Evolutionary conservation across 1,140 invertebrate species (phyloP), one percentile per base, ranked within the genome.

Genomic region (Tetragnatha versicolor): DNA sequence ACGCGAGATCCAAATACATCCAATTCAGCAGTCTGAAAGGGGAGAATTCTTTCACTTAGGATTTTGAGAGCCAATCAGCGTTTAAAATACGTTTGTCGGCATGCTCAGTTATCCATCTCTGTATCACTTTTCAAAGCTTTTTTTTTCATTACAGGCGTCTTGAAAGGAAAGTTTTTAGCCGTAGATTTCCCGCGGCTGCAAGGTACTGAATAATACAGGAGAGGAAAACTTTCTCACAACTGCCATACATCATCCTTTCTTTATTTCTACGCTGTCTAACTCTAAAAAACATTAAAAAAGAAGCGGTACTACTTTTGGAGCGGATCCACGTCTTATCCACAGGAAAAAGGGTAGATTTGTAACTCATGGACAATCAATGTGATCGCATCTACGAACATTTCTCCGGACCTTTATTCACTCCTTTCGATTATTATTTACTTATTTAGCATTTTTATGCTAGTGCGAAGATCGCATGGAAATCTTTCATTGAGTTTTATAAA

Each of bases 241-340:
- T 70, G 66, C 39, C 66, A 55, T 70, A 70, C 49, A 70, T 70
- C 66, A 70, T 70, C 66, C 49, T 55, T 70, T 70, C 66, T 70
- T 70, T 70, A 70, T 70, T 70, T 70, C 49, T n/a, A 55, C 66
- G 66, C 47, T 70, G 66, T 70, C 66, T 70, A 70, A 70, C 42
- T 53, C 66, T 70, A 39, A 70, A 70, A 70, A 70, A 70, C 49
- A 70, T 55, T 70, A 55, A 70, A 53, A 70, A 53, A 51, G 65
- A 53, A 53, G 27, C 25, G 9, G 47, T 70, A 14, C 49, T 37
- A 63, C 60, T 63, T 63, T 39, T 37, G 35, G 33, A 68, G 63
- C 27, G 63, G 39, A 39, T 68, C 39, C 25, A 10, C 0, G 37
- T 37, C 66, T 70, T 70, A 70, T 70, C 66, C 55, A 27, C 47